Evolutionary conservation across 2,113 vertebrate species (phyloP), one percentile per base, ranked within the genome.

Genomic region (Microcebus lehilahytsara): DNA sequence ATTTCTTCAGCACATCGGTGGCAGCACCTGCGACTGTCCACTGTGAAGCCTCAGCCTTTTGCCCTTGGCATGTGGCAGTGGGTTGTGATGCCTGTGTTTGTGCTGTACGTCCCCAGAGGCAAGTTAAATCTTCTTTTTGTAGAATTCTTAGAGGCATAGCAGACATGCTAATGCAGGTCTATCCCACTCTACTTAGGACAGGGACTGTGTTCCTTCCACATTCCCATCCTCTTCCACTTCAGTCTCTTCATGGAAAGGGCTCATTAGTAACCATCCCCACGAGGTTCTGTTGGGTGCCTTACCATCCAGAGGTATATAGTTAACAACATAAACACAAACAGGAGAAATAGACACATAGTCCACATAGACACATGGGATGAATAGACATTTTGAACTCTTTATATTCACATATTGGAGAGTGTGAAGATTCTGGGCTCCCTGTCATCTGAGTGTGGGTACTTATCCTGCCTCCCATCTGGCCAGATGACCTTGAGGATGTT

Each of bases 141-240:
- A n/a, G 14, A 53, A 13, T 19, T 37, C 66, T 88, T n/a, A 56
- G 27, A 93, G 69, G 14, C 40, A 49, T 0, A 25, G 56, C 22
- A 93, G 66, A 51, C 25, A 13, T 14, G 37, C 1, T 16, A 11
- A 14, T 4, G 46, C 49, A 37, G 12, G 14, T 25, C 25, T 20
- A 6, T 6, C 40, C 3, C 2, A 0, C n/a, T 16, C 25, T 49
- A 16, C 58, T 30, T 10, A 25, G 64, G 27, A 49, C 9, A 37
- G 0, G 0, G 12, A 5, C 17, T 53, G 32, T 2, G 23, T 8
- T n/a, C 16, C 69, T 85, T 72, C 30, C n/a, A 14, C 25, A 5
- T 66, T 17, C 53, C n/a, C 58, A 27, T 32, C 56, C 6, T 85
- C 17, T 27, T 77, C 9, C 34, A 16, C 30, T 77, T 62, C 25